A percentile compares a stretch with the other conserved stretches of the same genome.
These are phyloP conservation scores for Trissolcus japonicus DNA, from an alignment of 2,888 invertebrate genomes.

Conservation along the genomic window DNA sequence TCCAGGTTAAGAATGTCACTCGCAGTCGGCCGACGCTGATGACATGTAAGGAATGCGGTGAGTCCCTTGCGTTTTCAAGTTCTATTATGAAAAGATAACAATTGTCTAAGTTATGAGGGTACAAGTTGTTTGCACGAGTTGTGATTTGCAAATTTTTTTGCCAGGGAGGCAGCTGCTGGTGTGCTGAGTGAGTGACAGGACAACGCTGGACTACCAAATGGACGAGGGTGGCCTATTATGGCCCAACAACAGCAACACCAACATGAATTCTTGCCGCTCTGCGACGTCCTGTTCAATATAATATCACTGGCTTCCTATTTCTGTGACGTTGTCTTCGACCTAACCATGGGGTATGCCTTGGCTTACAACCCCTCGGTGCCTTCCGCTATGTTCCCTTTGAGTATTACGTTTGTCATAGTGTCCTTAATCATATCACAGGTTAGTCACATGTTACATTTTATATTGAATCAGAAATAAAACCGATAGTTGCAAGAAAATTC, in stretches of 20 bases:
- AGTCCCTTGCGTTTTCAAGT: conserved; percentile 54
- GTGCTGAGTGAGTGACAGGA: conserved; percentile 58
- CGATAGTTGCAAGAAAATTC: no score
- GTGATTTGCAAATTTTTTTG: conserved; percentile 4
- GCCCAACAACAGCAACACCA: conserved; percentile 72
- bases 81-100: not conserved
- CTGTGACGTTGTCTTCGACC: conserved; percentile 93
- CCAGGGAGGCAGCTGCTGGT: conserved; percentile 47
- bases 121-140: not conserved
- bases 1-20: conserved; percentile 68
- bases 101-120: not conserved
- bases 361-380: conserved; percentile 78
- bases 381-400: conserved; percentile 69
- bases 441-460: not conserved
- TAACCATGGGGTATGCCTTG: conserved; percentile 90
- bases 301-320: conserved; percentile 93
- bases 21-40: conserved; percentile 68
- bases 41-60: conserved; percentile 71
- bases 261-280: conserved; percentile 89
- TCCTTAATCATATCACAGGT: conserved; percentile 87
- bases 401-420: conserved; percentile 83
- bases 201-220: conserved; percentile 72
- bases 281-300: conserved; percentile 94
- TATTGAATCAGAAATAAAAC: no score
- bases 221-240: conserved; percentile 74